Conservation (phyloP, 2,888 invertebrate genomes). For the Odontocolon sp. region DNA sequence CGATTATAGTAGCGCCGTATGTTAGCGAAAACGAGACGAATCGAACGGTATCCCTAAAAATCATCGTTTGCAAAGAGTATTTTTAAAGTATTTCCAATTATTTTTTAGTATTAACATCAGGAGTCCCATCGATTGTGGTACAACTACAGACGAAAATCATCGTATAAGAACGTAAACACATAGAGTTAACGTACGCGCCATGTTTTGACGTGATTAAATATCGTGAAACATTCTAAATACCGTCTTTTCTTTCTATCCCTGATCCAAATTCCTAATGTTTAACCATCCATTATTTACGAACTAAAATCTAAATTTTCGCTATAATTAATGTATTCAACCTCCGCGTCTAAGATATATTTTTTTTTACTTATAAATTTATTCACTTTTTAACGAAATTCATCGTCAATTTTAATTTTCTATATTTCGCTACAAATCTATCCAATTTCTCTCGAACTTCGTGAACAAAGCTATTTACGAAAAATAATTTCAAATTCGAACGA, state of each 20-base stretch:
- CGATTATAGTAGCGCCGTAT: conserved; percentile 63
- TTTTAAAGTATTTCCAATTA: conserved; percentile 80
- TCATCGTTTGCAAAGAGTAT: conserved; percentile 79
- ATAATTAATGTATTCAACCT: no score
- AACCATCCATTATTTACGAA: background rate
- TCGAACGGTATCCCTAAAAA: conserved; percentile 58
- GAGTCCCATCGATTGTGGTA: conserved; percentile 65
- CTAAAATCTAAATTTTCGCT: no score
- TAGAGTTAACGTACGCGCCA: conserved; percentile 66
- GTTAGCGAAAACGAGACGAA: conserved; percentile 61
- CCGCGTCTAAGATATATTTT: no score
- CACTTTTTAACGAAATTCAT: no score
- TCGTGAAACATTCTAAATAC: conserved; percentile 68
- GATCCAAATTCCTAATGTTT: conserved; percentile 7
- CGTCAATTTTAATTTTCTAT: no score
- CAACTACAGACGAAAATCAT: conserved; percentile 61
- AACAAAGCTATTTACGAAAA: background rate
- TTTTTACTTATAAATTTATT: no score
- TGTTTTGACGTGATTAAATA: conserved; percentile 75
- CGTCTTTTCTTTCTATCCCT: conserved; percentile 9
- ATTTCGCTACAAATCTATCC: no score
- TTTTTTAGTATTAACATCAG: conserved; percentile 80
- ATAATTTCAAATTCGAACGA: conserved; percentile 57
- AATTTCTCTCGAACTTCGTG: no score
- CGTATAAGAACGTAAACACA: conserved; percentile 71